Percentiles rank a stretch among this genome's conserved stretches.
These are phyloP conservation scores for Oostethus manadensis DNA, from an alignment of 2,113 vertebrate genomes.

Conservation along the genomic window DNA sequence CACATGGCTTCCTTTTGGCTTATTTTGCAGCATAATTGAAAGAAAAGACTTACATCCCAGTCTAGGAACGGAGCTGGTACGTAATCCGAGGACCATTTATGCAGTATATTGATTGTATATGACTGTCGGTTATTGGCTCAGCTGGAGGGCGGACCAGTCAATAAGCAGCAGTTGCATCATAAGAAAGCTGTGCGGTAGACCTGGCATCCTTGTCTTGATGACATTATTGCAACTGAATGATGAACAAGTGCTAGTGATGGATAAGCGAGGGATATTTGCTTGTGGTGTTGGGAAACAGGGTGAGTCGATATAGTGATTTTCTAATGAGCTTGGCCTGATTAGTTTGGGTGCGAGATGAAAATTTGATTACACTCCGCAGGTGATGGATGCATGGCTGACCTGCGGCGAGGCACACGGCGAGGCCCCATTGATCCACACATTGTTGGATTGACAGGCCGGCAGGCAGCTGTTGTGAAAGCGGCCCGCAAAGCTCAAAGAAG, in stretches of 20 bases:
- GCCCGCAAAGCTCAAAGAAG: conserved; percentile 49
- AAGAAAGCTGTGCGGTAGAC: conserved; percentile 44
- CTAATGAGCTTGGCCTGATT: conserved; percentile 70
- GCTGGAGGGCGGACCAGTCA: conserved; percentile 11
- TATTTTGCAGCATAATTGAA: too few relatives aligned
- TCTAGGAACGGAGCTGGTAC: too few relatives aligned
- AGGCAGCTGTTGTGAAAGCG: conserved; percentile 52
- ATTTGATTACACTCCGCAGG: conserved; percentile 65
- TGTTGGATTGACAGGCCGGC: conserved; percentile 60
- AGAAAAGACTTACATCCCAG: too few relatives aligned
- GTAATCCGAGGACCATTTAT: too few relatives aligned
- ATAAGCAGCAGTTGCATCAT: conserved; percentile 40
- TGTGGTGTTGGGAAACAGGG: conserved; percentile 48
- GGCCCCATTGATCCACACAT: conserved; percentile 61
- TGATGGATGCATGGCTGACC: conserved; percentile 72
- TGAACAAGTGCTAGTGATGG: conserved; percentile 62
- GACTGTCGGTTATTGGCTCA: conserved; percentile 20
- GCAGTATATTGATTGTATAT: conserved; percentile 14
- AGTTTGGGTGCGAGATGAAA: conserved; percentile 70
- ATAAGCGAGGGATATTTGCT: conserved; percentile 57
- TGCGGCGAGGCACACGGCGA: conserved; percentile 38
- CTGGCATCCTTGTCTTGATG: conserved; percentile 43
- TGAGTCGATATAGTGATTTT: conserved; percentile 70
- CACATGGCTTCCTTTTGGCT: too few relatives aligned
- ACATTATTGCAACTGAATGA: conserved; percentile 52